Base-by-base conservation (phyloP, 2,113 vertebrate species). In the Mormyrus lacerda region DNA sequence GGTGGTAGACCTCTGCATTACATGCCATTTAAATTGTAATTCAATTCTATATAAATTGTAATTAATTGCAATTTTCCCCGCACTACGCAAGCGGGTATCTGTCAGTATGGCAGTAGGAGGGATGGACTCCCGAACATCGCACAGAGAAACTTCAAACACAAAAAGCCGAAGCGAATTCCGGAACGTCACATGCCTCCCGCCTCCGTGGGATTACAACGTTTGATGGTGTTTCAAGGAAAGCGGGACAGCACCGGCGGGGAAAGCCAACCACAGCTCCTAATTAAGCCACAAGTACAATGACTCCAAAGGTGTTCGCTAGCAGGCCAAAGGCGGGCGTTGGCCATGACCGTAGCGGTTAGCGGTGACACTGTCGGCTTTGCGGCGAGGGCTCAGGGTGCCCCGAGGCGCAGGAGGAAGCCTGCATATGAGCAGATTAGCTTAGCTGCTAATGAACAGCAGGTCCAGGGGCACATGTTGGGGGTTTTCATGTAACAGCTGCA, bases 251-350 rank as follows among this genome's bases (percentile, higher is more conserved):
- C 47, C 84, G 3, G 85, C 50, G n/a, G 50, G 50, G 47, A 31
- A 51, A 24, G 84, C 47, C 47, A 51, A 48, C 7, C 83, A 13
- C 44, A 24, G 19, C 10, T 50, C 45, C 27, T 35, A 86, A 86
- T 86, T 55, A 86, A 51, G n/a, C 7, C 44, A 87, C 55, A 87
- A 87, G 50, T 13, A 55, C 85, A 87, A 87, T 53, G n/a, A 55
- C 31, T 87, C 27, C 7, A 35, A 87, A 86, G 84, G 50, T 53
- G 85, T 27, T 39, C 27, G 2, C 55, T 55, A 39, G n/a, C 47
- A 87, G 50, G 82, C 19, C 45, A 51, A 17, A 19, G n/a, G 47
- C 24, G 2, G 10, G 24, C 17, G 8, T 17, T 44, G 17, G 47
- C 47, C 84, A 85, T 47, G 47, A 50, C 47, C 5, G n/a, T 85